These are phyloP conservation scores for Kryptopterus vitreolus DNA, from an alignment of 2,797 vertebrate genomes.

Conservation along the genomic window DNA sequence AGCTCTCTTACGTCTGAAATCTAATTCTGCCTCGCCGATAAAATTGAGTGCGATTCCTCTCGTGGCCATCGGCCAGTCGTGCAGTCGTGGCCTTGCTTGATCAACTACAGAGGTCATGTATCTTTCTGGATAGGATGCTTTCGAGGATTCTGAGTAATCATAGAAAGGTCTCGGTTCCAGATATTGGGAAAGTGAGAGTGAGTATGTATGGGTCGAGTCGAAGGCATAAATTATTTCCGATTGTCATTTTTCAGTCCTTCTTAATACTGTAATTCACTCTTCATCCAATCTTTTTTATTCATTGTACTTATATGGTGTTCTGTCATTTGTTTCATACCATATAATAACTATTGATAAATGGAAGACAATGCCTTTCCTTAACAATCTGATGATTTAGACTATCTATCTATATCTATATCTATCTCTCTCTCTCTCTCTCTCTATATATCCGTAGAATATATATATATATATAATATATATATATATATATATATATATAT, in stretches of 20 bases:
- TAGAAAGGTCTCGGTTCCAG: background rate
- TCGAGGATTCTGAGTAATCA: conserved; percentile 24
- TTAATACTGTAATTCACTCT: background rate
- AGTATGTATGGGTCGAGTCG: background rate
- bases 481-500: too few relatives aligned
- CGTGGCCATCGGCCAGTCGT: conserved; percentile 23
- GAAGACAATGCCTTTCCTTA: background rate
- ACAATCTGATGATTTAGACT: too few relatives aligned
- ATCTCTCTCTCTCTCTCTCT: too few relatives aligned
- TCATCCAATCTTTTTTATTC: background rate
- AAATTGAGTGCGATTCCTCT: conserved; percentile 46
- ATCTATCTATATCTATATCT: too few relatives aligned
- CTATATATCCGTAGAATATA: too few relatives aligned
- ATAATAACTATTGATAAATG: background rate
- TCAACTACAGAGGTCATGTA: conserved; percentile 29
- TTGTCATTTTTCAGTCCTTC: background rate
- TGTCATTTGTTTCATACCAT: background rate
- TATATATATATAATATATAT: too few relatives aligned
- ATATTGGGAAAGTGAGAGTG: background rate
- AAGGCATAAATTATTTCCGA: background rate
- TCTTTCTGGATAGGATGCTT: conserved; percentile 6
- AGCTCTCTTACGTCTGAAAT: conserved; percentile 43
- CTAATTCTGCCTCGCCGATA: conserved; percentile 51
- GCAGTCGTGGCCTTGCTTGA: conserved; percentile 24
- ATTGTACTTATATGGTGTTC: background rate